Evolutionary conservation across 2,113 vertebrate genomes (phyloP).

Genomic region (Lepidothrix coronata): DNA sequence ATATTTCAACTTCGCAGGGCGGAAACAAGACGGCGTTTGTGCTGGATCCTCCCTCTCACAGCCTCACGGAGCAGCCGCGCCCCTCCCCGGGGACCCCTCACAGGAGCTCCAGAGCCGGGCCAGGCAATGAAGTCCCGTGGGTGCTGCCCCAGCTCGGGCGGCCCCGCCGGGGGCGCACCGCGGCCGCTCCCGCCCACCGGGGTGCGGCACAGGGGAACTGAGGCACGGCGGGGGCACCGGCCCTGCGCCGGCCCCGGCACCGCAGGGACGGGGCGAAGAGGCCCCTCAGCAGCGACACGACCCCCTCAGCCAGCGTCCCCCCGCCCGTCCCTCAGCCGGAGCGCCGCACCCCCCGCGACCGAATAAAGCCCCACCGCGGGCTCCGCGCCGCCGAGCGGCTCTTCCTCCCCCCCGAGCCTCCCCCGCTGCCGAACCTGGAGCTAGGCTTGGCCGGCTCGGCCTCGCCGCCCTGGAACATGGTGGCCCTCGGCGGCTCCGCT

Average conservation of each 20-base stretch:
- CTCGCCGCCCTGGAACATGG: conserved; percentile 84
- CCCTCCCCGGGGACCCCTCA: too few species aligned
- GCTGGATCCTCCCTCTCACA: background rate
- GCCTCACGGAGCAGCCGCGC: background rate
- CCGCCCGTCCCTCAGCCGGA: background rate
- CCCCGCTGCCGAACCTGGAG: conserved; percentile 75
- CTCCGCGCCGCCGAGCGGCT: background rate
- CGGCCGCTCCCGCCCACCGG: background rate
- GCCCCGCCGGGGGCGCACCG: background rate
- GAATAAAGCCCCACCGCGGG: background rate
- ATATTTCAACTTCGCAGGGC: background rate
- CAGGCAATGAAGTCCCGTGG: too few species aligned
- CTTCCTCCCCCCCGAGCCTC: rapidly evolving
- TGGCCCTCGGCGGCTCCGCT: background rate
- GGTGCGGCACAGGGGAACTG: background rate
- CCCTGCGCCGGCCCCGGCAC: too few species aligned
- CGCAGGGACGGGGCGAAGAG: too few species aligned
- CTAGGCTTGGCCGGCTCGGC: conserved; percentile 68
- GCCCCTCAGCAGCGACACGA: rapidly evolving
- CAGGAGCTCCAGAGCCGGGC: background rate
- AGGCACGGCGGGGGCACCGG: background rate
- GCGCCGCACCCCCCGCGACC: background rate
- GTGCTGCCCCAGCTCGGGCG: too few species aligned
- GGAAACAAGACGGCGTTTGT: background rate
- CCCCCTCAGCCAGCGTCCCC: background rate